Evolutionary conservation across 2,888 invertebrate genomes (phyloP), one percentile per base, ranked within the genome.

Genomic region (Orchestes rusci): DNA sequence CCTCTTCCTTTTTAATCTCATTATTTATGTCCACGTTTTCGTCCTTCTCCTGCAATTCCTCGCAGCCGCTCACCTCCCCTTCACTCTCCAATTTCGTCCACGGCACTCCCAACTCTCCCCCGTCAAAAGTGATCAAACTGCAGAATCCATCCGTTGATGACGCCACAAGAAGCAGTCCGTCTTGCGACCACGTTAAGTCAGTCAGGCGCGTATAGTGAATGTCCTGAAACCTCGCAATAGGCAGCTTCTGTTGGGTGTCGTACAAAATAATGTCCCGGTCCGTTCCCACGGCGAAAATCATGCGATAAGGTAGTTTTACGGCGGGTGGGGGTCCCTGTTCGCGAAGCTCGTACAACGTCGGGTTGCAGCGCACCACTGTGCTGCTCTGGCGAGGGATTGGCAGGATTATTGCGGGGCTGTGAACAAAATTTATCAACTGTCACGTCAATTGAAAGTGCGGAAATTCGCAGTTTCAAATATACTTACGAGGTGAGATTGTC

Each of bases 91-190:
- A 70, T 39, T 67, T 65, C 42, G 70, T 65, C 53, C 77, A 79
- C 16, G 70, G 65, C 16, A 67, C 61, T 4, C 91, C 91, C 10
- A 91, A 66, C 70, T 91, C 90, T 10, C 73, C 75, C 4, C 75
- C 68, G 20, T 76, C 74, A 66, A 93, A 90, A n/a, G 80, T 78
- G 16, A 91, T 73, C 39, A 92, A 71, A 0, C 91, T 85, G 65
- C 90, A 90, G 65, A 85, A 94, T 2, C 93, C 93, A 70, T 94
- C 93, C 0, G 88, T 86, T 10, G 92, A 92, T 2, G 90, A 86
- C 1, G 84, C 81, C 4, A 86, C 73, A 44, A 93, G 67, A 40
- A 84, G 68, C 45, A 71, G 69, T 1, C 91, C 92, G 70, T 93
- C 85, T 8, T 72, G 69, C 1, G 91, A 88, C 92, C 93, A 94